phyloP scores from a whole-genome alignment of 2,113 vertebrate genomes.

The Xiphorhynchus elegans region DNA sequence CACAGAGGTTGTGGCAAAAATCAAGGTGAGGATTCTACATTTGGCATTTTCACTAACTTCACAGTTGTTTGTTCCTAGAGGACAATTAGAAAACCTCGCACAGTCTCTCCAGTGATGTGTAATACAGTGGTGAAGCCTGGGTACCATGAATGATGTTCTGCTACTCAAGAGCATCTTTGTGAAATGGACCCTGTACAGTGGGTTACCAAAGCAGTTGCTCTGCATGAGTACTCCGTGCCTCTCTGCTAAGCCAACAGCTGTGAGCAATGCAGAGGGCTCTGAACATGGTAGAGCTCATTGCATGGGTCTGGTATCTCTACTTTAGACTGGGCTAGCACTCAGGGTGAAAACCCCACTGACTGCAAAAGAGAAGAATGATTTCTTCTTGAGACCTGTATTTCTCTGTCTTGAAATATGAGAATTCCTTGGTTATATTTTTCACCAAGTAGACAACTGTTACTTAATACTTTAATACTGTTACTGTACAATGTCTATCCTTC shows the following conservation, averaged over 20 bases:
- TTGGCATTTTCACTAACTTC: not conserved
- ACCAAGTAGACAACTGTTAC: not conserved
- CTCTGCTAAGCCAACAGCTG: not conserved
- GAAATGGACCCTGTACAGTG: not conserved
- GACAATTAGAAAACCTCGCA: not conserved
- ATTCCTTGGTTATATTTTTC: not conserved
- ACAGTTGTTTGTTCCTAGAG: not conserved
- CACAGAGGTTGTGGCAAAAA: not conserved
- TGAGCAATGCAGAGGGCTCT: not conserved
- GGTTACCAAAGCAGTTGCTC: not conserved
- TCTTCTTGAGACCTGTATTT: not conserved
- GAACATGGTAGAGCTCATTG: not conserved
- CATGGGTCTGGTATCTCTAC: not conserved
- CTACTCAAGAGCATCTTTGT: not conserved
- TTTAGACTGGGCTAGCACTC: not conserved
- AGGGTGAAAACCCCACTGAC: not conserved
- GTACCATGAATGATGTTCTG: not conserved
- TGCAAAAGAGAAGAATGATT: not conserved
- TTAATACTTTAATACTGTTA: slow-evolving; percentile 5
- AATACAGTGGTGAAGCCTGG: not conserved
- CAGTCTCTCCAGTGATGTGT: not conserved
- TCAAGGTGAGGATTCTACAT: not conserved
- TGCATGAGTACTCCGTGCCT: not conserved
- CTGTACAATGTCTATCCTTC: not conserved
- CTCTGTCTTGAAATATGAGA: not conserved